These are phyloP conservation scores for Ageneiosus marmoratus DNA, from an alignment of 2,113 vertebrate genomes.

Conservation along the genomic window DNA sequence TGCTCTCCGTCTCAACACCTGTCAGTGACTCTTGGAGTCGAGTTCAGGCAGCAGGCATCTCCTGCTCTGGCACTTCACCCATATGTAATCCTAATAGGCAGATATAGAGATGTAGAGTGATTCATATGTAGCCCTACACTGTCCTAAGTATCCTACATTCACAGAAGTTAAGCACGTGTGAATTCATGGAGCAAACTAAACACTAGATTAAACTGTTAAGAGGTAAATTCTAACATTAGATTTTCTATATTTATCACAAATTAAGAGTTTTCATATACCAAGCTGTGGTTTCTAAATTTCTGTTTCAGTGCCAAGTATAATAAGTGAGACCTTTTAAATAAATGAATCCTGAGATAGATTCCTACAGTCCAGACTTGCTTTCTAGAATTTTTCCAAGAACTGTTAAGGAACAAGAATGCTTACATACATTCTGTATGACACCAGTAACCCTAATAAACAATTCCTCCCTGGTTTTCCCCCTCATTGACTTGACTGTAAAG, in stretches of 20 bases:
- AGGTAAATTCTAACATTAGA: neutral
- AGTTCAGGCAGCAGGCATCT: conserved; percentile 54
- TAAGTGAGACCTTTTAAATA: neutral
- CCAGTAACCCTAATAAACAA: neutral
- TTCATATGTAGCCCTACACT: neutral
- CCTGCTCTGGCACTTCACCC: conserved; percentile 53
- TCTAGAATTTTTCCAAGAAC: neutral
- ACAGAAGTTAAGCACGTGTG: neutral
- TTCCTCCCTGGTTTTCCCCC: conserved; percentile 2
- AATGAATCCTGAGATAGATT: neutral
- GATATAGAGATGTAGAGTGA: neutral
- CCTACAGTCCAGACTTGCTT: neutral
- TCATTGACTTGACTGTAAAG: conserved; percentile 16
- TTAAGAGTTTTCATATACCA: neutral
- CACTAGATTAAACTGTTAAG: neutral
- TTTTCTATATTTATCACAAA: neutral
- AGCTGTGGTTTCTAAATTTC: neutral
- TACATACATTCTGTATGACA: neutral
- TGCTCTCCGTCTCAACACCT: conserved; percentile 58
- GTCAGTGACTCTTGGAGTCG: conserved; percentile 65
- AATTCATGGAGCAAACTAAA: neutral
- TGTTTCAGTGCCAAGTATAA: neutral
- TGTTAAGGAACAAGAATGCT: neutral
- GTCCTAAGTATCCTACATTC: neutral
- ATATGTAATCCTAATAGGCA: conserved; percentile 56